These are phyloP conservation scores for Tapirus terrestris DNA, from an alignment of 2,113 vertebrate genomes.

Conservation along the genomic window DNA sequence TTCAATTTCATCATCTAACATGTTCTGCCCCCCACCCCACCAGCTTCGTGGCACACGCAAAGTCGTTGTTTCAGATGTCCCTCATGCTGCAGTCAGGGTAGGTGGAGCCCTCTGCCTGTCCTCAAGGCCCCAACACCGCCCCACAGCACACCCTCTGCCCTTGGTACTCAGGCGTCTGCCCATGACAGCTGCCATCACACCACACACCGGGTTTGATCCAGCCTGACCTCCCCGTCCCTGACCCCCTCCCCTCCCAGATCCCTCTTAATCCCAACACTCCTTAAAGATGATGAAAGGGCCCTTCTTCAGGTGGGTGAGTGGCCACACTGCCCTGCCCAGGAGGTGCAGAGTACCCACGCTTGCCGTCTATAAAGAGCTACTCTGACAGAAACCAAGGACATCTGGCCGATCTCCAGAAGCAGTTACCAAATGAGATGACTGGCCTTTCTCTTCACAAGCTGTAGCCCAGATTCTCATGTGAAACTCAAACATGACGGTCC, in stretches of 20 bases:
- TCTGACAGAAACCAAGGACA: accelerated
- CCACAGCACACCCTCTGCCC: not conserved
- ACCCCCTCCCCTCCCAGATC: accelerated
- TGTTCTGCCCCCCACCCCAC: accelerated
- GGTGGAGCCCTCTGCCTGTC: not conserved
- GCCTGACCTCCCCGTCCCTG: not conserved
- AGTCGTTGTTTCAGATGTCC: not conserved
- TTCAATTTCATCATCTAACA: accelerated
- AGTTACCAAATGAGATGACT: accelerated
- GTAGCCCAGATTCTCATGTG: accelerated
- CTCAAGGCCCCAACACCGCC: not conserved
- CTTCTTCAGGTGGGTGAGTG: accelerated
- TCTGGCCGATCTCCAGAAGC: not conserved
- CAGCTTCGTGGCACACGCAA: not conserved
- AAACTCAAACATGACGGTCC: not conserved
- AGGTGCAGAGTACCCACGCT: too few species aligned
- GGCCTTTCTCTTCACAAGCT: not conserved
- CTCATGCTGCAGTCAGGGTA: accelerated
- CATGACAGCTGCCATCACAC: not conserved
- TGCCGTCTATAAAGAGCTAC: accelerated
- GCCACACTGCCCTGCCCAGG: not conserved
- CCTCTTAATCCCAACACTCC: not conserved
- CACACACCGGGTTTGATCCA: too few species aligned
- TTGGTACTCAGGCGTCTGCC: accelerated
- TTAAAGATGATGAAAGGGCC: not conserved